Percentiles rank a stretch among this genome's conserved stretches.
These are phyloP conservation scores for Pempheris klunzingeri DNA, from an alignment of 2,797 vertebrate genomes.

Conservation along the genomic window DNA sequence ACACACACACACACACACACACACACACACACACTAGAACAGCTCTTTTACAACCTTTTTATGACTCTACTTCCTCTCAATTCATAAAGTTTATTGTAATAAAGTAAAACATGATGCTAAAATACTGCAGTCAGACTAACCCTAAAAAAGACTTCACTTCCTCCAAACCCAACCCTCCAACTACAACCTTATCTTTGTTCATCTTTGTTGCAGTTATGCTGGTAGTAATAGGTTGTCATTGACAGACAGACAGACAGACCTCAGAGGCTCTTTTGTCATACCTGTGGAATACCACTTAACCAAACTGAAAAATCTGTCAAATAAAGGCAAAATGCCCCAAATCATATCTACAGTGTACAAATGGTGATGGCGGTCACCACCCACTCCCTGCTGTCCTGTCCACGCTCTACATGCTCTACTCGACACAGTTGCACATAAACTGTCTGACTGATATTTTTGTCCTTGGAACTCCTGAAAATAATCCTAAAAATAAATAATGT, in stretches of 20 bases:
- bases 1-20: not conserved
- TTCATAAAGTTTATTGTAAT: not conserved
- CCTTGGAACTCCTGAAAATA: not conserved
- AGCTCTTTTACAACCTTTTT: not conserved
- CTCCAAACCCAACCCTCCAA: no score
- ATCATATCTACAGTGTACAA: no score
- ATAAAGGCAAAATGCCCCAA: not conserved
- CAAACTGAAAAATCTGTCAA: no score
- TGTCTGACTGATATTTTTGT: not conserved
- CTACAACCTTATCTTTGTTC: not conserved
- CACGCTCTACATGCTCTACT: not conserved
- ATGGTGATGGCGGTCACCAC: not conserved
- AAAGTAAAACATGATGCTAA: not conserved
- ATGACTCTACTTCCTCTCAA: not conserved
- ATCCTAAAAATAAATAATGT: no score
- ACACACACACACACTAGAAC: not conserved
- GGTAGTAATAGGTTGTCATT: not conserved
- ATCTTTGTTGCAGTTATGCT: not conserved
- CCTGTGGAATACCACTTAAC: no score
- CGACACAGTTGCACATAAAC: not conserved
- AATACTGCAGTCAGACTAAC: not conserved
- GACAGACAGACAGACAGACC: not conserved
- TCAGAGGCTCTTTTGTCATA: no score
- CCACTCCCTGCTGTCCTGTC: not conserved
- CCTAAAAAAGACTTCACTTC: not conserved